Conservation (phyloP, 1,140 invertebrate species). For the Trialeurodes vaporariorum region DNA sequence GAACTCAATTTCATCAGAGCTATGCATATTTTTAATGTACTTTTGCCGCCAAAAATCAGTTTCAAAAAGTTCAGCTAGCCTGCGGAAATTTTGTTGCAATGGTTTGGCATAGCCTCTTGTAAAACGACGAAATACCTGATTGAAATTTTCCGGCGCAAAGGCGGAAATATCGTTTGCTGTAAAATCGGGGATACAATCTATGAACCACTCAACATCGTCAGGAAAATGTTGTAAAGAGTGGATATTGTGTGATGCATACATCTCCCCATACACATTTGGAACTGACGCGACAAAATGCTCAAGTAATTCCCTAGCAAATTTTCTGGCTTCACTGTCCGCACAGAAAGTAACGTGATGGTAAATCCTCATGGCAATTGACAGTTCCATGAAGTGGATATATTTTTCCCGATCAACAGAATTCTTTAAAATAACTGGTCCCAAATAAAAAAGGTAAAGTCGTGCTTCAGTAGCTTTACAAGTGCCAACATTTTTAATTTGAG, state of each 20-base stretch:
- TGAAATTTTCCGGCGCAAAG: background rate
- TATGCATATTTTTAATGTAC: background rate
- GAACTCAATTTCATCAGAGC: background rate
- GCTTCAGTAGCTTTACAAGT: slow-evolving; percentile 21
- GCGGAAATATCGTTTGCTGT: background rate
- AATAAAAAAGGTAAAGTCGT: slow-evolving; percentile 23
- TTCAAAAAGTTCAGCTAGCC: background rate
- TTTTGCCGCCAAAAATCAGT: background rate
- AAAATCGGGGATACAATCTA: background rate
- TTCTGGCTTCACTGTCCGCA: slow-evolving; percentile 3
- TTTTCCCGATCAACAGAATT: slow-evolving; percentile 12
- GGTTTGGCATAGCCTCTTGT: background rate
- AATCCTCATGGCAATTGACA: slow-evolving; percentile 17
- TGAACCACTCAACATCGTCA: background rate
- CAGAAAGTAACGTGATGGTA: slow-evolving; percentile 7
- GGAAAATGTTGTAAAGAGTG: background rate
- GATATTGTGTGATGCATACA: background rate
- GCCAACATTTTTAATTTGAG: slow-evolving; percentile 1
- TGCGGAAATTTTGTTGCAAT: background rate
- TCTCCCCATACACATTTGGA: background rate
- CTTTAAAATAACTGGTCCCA: slow-evolving; percentile 13
- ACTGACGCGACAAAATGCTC: background rate
- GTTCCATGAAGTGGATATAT: slow-evolving; percentile 22
- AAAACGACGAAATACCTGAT: background rate
- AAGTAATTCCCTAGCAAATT: background rate